Conservation (phyloP, 2,113 vertebrate genomes). For the Ageneiosus marmoratus region DNA sequence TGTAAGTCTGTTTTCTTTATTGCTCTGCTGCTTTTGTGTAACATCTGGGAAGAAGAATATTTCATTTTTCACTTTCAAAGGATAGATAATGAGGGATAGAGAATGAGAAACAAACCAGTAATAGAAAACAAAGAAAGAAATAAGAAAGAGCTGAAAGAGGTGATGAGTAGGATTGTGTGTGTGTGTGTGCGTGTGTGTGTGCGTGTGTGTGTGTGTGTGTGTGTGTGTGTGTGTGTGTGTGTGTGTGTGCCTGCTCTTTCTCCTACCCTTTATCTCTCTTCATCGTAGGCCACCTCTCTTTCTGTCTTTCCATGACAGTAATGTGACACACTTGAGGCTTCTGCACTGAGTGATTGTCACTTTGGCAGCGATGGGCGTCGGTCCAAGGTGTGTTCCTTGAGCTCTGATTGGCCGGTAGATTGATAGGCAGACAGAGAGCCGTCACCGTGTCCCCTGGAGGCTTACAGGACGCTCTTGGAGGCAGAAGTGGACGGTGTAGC, state of each 20-base stretch:
- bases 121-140: no score
- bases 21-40: neutral
- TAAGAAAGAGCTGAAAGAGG: slow-evolving; percentile 56
- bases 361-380: slow-evolving; percentile 65
- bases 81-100: neutral
- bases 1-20: neutral
- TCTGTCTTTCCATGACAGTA: slow-evolving; percentile 67
- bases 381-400: slow-evolving; percentile 64
- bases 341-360: slow-evolving; percentile 72
- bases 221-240: slow-evolving; percentile 28
- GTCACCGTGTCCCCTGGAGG: slow-evolving; percentile 49
- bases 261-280: slow-evolving; percentile 47
- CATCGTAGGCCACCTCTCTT: slow-evolving; percentile 13
- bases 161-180: neutral
- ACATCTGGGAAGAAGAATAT: neutral
- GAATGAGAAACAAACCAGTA: neutral
- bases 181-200: slow-evolving; percentile 22
- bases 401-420: slow-evolving; percentile 63
- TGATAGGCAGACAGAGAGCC: slow-evolving; percentile 62
- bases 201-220: slow-evolving; percentile 31
- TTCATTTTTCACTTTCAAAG: neutral
- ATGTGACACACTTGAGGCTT: slow-evolving; percentile 74
- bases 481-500: slow-evolving; percentile 31
- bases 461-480: slow-evolving; percentile 1
- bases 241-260: slow-evolving; percentile 45